Conservation (phyloP, 1,140 invertebrate genomes). For the Tetramorium alpestre region DNA sequence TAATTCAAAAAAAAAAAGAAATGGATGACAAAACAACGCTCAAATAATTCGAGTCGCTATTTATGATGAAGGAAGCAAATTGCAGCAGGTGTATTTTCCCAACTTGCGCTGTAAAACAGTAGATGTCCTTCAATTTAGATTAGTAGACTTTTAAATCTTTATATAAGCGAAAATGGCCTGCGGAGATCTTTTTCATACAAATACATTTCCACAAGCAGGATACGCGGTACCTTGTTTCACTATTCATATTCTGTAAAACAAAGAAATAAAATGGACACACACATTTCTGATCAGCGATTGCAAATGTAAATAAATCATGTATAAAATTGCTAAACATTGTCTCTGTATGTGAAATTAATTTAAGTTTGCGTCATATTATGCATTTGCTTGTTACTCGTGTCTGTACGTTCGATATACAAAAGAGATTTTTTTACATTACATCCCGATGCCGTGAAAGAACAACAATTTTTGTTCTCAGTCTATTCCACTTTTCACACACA, state of each 20-base stretch:
- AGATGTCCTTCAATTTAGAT: conserved; percentile 21
- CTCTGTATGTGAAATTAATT: neutral
- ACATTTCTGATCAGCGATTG: conserved; percentile 23
- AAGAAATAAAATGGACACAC: neutral
- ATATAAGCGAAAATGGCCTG: conserved; percentile 45
- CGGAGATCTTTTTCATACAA: conserved; percentile 24
- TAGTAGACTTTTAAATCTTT: conserved; percentile 27
- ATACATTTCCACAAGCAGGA: conserved; percentile 20
- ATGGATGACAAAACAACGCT: neutral
- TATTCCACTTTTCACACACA: neutral
- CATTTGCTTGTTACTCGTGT: neutral
- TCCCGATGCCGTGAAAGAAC: neutral
- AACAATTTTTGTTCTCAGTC: neutral
- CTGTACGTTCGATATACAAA: neutral
- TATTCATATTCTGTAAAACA: conserved; percentile 39
- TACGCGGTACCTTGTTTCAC: conserved; percentile 19
- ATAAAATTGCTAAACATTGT: conserved; percentile 34
- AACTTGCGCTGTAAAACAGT: conserved; percentile 47
- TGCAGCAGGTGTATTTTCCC: conserved; percentile 22
- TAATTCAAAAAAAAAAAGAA: neutral
- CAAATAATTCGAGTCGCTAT: conserved; percentile 34
- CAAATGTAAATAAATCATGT: conserved; percentile 58
- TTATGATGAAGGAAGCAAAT: neutral
- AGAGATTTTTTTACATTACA: conserved; percentile 2
- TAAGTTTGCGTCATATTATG: conserved; percentile 1